phyloP scores from a whole-genome alignment of 2,113 vertebrate genomes.

The Empidonax alnorum region DNA sequence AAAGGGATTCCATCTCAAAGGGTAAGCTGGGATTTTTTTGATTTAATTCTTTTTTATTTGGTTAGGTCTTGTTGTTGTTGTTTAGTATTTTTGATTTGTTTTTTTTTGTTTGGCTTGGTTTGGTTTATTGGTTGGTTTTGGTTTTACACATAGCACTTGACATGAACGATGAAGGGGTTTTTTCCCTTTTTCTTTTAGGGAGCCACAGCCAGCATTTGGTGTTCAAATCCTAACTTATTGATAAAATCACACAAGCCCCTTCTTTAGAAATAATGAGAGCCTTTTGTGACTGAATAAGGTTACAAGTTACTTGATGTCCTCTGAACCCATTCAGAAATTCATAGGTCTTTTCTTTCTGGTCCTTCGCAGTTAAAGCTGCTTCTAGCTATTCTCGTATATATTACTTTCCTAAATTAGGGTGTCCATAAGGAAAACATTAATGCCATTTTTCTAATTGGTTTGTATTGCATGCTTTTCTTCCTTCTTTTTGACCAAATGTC shows the following conservation, averaged over 20 bases:
- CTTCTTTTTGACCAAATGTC: background rate
- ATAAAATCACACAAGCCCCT: background rate
- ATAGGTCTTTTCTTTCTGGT: background rate
- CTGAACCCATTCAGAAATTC: background rate
- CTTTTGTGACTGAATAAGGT: background rate
- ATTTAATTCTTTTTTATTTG: background rate
- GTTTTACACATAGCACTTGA: background rate
- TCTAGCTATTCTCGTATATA: background rate
- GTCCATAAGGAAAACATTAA: background rate
- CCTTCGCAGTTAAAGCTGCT: background rate
- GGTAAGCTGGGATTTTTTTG: background rate
- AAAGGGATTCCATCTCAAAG: background rate
- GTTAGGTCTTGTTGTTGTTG: background rate
- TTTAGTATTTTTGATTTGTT: background rate
- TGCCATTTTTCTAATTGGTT: background rate
- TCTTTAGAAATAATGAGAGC: background rate
- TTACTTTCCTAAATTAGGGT: background rate
- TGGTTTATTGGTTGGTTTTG: background rate
- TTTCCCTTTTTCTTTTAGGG: background rate
- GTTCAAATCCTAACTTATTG: background rate
- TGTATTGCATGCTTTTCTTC: background rate
- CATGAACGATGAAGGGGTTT: rapidly evolving
- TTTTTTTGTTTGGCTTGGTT: background rate
- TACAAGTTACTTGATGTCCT: background rate
- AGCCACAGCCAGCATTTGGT: background rate